Base-by-base conservation (phyloP, 2,888 invertebrate species). In the Eulithis prunata region DNA sequence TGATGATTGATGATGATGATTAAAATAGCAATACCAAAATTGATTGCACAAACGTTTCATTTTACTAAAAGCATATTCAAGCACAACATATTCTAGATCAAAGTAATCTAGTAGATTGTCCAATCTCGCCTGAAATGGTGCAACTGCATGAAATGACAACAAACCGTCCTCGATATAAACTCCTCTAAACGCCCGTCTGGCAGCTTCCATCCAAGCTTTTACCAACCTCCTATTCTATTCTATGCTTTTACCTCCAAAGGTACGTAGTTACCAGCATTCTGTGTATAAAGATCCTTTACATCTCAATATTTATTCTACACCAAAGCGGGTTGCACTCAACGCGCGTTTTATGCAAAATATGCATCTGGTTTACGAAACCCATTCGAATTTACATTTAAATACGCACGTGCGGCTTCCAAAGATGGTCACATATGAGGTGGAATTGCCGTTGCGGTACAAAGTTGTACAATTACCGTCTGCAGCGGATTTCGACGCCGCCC, bases 391-490 rank as follows among this genome's bases (percentile, higher is more conserved):
- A 74, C 70, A 74, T 74, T 74, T 74, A 74, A 73, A 72, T 71
- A 75, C 71, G 69, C 69, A 71, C 71, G 68, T 58, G 71, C 73
- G 78, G 76, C 68, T 77, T 72, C 73, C 66, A 72, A 73, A 71
- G 69, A 76, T 75, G 74, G 70, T 68, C 75, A 68, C 71, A 75
- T 75, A 70, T 72, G 75, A 74, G 70, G 69, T 70, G 64, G 70
- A 73, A 71, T 72, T 65, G 67, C 70, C 69, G 64, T 61, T 75
- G 78, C 59, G 77, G 76, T 75, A 71, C 75, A 75, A 83, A 83
- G 78, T 81, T 83, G 71, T 66, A 75, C 75, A 79, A 80, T 82
- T 81, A 83, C 79, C 66, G 70, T 64, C 76, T 72, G 69, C 75
- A 75, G 73, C 75, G 74, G 76, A 78, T 81, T 81, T 77, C 71